Evolutionary conservation across 2,888 invertebrate genomes (phyloP).

Genomic region (Fragum fragum): DNA sequence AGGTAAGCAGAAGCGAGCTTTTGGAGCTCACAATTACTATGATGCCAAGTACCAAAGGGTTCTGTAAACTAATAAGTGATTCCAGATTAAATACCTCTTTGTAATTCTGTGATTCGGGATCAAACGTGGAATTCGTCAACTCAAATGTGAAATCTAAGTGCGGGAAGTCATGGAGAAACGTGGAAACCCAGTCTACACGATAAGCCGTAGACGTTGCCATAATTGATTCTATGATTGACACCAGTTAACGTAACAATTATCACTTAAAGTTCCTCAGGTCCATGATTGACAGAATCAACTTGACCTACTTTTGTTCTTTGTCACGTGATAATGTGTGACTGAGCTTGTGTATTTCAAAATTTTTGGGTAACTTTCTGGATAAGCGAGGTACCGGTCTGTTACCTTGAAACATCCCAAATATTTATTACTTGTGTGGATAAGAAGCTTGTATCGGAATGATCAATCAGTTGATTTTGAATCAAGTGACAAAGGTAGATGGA

Average conservation of each 20-base stretch:
- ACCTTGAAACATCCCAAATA: constrained; percentile 66
- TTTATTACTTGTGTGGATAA: constrained; percentile 37
- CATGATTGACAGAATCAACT: constrained; percentile 24
- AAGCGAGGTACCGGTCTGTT: constrained; percentile 60
- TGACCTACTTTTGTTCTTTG: constrained; percentile 51
- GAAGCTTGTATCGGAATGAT: not conserved
- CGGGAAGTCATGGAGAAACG: constrained; percentile 95
- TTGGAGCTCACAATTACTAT: too few species aligned
- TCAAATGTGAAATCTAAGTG: constrained; percentile 97
- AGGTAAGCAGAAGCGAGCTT: too few species aligned
- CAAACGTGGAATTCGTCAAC: constrained; percentile 96
- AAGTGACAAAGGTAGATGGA: not conserved
- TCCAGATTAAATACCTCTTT: constrained; percentile 91
- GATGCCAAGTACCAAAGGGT: too few species aligned
- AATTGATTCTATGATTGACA: not conserved
- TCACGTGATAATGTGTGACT: constrained; percentile 66
- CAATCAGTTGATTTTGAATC: not conserved
- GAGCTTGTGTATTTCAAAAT: not conserved
- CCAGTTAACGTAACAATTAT: not conserved
- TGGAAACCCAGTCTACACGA: constrained; percentile 89
- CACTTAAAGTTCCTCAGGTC: not conserved
- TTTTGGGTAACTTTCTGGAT: not conserved
- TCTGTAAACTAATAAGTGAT: too few species aligned
- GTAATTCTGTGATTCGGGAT: constrained; percentile 95
- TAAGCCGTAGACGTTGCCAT: constrained; percentile 46